Base-by-base conservation (phyloP, 2,113 vertebrate species). In the Bubo bubo region DNA sequence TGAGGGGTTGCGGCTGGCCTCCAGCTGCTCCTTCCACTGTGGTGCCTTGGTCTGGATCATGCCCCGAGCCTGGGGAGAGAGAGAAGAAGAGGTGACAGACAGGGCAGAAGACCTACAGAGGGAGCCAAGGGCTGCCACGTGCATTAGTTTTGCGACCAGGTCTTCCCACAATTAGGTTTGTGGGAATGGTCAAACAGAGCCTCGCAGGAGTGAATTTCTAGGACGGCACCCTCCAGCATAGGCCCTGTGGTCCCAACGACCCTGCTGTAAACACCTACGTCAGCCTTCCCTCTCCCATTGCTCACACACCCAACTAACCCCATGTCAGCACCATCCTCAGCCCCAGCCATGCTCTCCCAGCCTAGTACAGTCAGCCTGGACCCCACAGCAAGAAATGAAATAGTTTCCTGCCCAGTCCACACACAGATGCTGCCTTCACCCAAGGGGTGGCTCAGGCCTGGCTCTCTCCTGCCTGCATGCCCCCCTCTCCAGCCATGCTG, bases 21-120 rank as follows among this genome's bases (percentile, higher is more conserved):
- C 98, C 50, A 98, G 88, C 88, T 98, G 98, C 87, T 98, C 98
- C 81, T 98, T 98, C 98, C 98, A 98, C 75, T 87, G 68, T 0
- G 98, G 91, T 9, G 90, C 91, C 75, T 98, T 98, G 89, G 71
- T 97, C 91, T 98, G 98, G 39, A 98, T 97, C 93, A 97, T 34
- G 23, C 97, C 76, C 58, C 97, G 97, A 72, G 98, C 98, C 98
- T 98, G 96, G 55, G 16, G 24, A 55, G 27, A 60, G 41, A 50
- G 39, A 56, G 53, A 13, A 58, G 32, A 66, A 23, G 18, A 7
- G 2, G 34, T 59, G 66, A 64, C 2, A 4, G 24, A 34, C 6
- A 32, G 45, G 37, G 43, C 37, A 80, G 37, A 73, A 27, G 4
- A 80, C 26, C 37, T 56, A 56, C 17, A 63, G 73, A 47, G 49